Evolutionary conservation across 2,113 vertebrate genomes (phyloP), one percentile per base, ranked within the genome.

Genomic region (Fregata magnificens): DNA sequence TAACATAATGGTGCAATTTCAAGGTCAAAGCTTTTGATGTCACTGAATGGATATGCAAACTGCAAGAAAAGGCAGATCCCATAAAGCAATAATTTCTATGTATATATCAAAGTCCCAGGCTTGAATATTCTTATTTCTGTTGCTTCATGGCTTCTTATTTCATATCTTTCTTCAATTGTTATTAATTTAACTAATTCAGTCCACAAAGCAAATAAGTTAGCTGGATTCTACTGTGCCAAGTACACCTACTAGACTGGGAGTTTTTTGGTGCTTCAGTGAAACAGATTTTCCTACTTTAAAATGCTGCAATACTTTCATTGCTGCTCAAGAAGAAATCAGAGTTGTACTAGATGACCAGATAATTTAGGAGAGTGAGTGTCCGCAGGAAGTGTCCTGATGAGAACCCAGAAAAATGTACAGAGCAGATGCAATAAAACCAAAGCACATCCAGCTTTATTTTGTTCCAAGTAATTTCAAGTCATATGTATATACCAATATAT

Each of bases 1-100:
- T n/a, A 38, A 22, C 0, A 0, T 7, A 55, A 53, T 0, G 1
- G 4, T 44, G 47, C 8, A 6, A 1, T 71, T 66, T 56, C 56
- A 78, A 91, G 73, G 69, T 78, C 45, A 73, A 66, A 84, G 50
- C 22, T 86, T 62, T 10, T 10, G 10, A 11, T 1, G 1, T 77
- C 81, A 17, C 59, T 44, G 28, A 44, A 49, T 0, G 5, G 38
- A 32, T 70, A 32, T 7, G 18, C 55, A 82, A 74, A 32, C 42
- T 32, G 83, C 45, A 53, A 47, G 85, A 82, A 40, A 16, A 42
- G 13, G 16, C 42, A 83, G 32, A 58, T 42, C 15, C 36, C 13
- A 32, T 31, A 80, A 76, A 85, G 16, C 16, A 71, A 2, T 63
- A 17, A 65, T 71, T 87, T 47, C 13, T 45, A 7, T 49, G 16